phyloP scores from a whole-genome alignment of 2,888 invertebrate genomes.

The Ochropleura plecta region DNA sequence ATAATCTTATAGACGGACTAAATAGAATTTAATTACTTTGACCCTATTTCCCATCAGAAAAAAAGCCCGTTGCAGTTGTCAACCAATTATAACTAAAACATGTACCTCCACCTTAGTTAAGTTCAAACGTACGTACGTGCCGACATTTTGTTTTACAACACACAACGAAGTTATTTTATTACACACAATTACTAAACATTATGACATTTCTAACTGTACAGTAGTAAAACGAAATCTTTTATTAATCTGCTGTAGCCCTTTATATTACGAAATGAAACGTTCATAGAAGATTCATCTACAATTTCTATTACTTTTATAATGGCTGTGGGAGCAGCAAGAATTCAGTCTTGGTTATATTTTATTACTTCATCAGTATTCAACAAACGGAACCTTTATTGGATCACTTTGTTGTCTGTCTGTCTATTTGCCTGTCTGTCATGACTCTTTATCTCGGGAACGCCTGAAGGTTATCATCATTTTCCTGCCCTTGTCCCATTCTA shows the following conservation, averaged over 20 bases:
- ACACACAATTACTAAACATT: slow-evolving; percentile 46
- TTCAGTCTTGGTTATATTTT: background rate
- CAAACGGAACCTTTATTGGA: too few species aligned
- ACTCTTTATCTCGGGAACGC: too few species aligned
- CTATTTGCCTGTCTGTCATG: too few species aligned
- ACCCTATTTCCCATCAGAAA: too few species aligned
- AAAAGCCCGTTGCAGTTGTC: slow-evolving; percentile 25
- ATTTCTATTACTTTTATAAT: slow-evolving; percentile 22
- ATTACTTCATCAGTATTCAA: background rate
- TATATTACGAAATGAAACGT: slow-evolving; percentile 34
- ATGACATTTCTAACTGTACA: slow-evolving; percentile 53
- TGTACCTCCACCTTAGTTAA: slow-evolving; percentile 26
- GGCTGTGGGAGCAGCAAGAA: slow-evolving; percentile 20
- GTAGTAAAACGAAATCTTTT: slow-evolving; percentile 31
- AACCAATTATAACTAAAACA: slow-evolving; percentile 42
- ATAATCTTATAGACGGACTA: too few species aligned
- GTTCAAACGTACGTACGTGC: slow-evolving; percentile 29
- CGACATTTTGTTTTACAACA: slow-evolving; percentile 41
- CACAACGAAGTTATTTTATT: slow-evolving; percentile 41
- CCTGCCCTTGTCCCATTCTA: too few species aligned
- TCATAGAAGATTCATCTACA: slow-evolving; percentile 23
- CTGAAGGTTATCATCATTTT: too few species aligned
- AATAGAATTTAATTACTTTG: too few species aligned
- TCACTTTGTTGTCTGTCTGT: too few species aligned
- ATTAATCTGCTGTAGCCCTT: slow-evolving; percentile 22